Conservation (phyloP, 2,797 vertebrate genomes). For the Vespertilio murinus region DNA sequence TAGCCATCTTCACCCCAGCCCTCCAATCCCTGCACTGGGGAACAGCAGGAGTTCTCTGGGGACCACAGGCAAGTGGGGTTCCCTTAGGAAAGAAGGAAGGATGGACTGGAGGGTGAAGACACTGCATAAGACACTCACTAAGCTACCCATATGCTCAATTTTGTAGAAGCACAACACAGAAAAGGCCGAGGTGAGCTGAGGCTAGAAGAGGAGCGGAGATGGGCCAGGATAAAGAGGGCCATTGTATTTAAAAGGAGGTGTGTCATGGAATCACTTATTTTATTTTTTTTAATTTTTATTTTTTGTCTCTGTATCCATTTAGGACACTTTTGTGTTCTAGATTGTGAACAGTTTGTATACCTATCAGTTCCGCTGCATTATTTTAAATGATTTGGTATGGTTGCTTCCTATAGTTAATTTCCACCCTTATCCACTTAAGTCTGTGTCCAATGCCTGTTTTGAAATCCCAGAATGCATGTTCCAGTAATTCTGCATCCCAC, state of each 20-base stretch:
- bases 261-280: neutral
- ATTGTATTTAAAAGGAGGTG: neutral
- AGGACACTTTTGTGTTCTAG: neutral
- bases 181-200: too few species aligned
- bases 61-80: accelerated
- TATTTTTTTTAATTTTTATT: too few species aligned
- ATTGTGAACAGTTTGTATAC: neutral
- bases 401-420: neutral
- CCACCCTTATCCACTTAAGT: neutral
- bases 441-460: neutral
- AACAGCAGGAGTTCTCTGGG: neutral
- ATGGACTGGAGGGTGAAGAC: neutral
- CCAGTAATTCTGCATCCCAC: neutral
- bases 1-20: accelerated
- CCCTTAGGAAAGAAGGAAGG: neutral
- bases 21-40: neutral
- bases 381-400: neutral
- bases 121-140: too few species aligned
- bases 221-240: too few species aligned
- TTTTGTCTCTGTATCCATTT: neutral
- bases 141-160: neutral
- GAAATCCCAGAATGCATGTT: neutral
- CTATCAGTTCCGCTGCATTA: neutral
- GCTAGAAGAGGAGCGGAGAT: too few species aligned
- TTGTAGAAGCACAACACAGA: neutral